Base-by-base conservation (phyloP, 2,888 invertebrate species). In the Laothoe populi region DNA sequence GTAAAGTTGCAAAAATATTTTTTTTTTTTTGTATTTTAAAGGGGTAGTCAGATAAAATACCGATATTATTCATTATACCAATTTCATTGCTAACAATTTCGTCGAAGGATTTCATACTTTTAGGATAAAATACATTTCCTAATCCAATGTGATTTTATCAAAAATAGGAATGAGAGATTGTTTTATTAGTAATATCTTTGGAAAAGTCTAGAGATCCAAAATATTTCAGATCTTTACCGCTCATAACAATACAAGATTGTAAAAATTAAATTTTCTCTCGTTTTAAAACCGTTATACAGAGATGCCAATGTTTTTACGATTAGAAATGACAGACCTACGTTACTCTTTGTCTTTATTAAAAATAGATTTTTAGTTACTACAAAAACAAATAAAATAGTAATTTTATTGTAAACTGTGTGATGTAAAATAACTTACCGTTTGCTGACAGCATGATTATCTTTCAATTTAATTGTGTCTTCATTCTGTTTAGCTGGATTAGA, bases 371-470 rank as follows among this genome's bases (percentile, higher is more conserved):
- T 3, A 19, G 11, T 16, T 16, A 44, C 19, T 10, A 2, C 35
- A 35, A 53, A 53, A 35, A 35, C 53, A 16, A 19, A 60, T 60
- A 31, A 48, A 40, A 48, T 48, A 60, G 53, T 24, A 49, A 53
- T 31, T 45, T 2, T 1, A 0, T 31, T 26, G 45, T 23, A 35
- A 11, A 8, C n/a, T 19, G 23, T 26, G 4, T 35, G 38, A 38
- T 23, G 44, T 35, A 19, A 59, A 66, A 65, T 77, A 71, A 87
- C 93, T 92, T 91, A 97, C 97, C 97, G 95, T 96, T 97, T 97
- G 90, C 96, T 97, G 74, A 97, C 97, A 83, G 97, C 97, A 90
- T 97, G 97, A 93, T 96, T 97, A 89, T 97, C 97, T 88, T 94
- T 94, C 74, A 94, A 82, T 86, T 95, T 96, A 81, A 96, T 95